Conservation (phyloP, 2,113 vertebrate species). For the Heteronetta atricapilla region DNA sequence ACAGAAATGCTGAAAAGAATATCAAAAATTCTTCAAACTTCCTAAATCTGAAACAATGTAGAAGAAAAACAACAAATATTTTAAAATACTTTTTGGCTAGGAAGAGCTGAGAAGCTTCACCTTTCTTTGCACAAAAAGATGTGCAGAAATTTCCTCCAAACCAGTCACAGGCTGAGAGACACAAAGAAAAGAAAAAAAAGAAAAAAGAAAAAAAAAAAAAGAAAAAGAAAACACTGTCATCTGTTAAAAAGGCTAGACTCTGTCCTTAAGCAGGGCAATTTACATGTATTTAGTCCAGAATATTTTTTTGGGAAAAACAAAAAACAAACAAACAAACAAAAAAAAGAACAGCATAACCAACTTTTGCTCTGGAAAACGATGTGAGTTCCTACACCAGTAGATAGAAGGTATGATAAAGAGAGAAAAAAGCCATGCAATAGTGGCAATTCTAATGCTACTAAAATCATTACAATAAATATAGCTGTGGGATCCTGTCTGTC, state of each 20-base stretch:
- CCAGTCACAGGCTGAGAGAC: background rate
- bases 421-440: background rate
- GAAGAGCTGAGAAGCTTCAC: background rate
- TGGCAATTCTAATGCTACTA: background rate
- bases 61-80: background rate
- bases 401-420: background rate
- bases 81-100: background rate
- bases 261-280: background rate
- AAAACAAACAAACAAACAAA: background rate
- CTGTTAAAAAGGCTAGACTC: background rate
- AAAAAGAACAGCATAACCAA: background rate
- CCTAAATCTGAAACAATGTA: background rate
- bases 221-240: background rate
- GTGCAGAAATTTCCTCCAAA: background rate
- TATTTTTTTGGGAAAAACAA: background rate
- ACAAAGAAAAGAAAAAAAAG: background rate
- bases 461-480: background rate
- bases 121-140: background rate
- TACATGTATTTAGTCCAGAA: background rate
- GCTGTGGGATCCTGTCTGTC: background rate
- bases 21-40: background rate
- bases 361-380: background rate
- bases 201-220: background rate
- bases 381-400: background rate
- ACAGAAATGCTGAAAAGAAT: background rate